phyloP scores from a whole-genome alignment of 2,113 vertebrate species.

The Campylomormyrus numenius region DNA sequence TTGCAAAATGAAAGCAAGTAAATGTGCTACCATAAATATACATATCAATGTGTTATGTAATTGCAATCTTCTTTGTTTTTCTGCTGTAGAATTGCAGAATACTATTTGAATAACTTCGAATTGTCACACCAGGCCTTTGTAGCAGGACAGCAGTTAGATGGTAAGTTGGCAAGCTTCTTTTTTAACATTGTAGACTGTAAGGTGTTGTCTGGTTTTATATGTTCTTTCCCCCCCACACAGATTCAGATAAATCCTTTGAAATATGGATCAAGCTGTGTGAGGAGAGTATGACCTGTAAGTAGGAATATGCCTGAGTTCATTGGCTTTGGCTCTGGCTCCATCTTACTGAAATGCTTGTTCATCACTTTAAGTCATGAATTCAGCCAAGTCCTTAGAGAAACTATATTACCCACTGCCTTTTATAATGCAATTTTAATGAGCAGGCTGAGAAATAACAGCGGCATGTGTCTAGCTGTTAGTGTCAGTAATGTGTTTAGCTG shows the following conservation, averaged over 20 bases:
- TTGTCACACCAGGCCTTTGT: conserved; percentile 75
- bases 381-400: background rate
- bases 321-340: too few relatives aligned
- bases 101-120: conserved; percentile 74
- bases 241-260: conserved; percentile 64
- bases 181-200: background rate
- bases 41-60: background rate
- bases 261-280: conserved; percentile 83
- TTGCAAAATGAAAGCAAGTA: background rate
- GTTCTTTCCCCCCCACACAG: conserved; percentile 48
- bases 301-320: background rate
- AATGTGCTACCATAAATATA: background rate
- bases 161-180: conserved; percentile 62
- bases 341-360: background rate
- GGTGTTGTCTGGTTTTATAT: background rate
- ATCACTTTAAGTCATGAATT: background rate
- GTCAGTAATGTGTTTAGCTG: background rate
- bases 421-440: background rate
- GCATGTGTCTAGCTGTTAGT: background rate
- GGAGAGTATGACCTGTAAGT: conserved; percentile 74
- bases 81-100: conserved; percentile 82
- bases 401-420: background rate
- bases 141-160: conserved; percentile 76
- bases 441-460: background rate
- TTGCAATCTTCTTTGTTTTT: background rate